Percentiles rank a stretch among this genome's conserved stretches.
Evolutionary conservation across 2,888 invertebrate species (phyloP).

Genomic region (Lamellibrachia satsuma): DNA sequence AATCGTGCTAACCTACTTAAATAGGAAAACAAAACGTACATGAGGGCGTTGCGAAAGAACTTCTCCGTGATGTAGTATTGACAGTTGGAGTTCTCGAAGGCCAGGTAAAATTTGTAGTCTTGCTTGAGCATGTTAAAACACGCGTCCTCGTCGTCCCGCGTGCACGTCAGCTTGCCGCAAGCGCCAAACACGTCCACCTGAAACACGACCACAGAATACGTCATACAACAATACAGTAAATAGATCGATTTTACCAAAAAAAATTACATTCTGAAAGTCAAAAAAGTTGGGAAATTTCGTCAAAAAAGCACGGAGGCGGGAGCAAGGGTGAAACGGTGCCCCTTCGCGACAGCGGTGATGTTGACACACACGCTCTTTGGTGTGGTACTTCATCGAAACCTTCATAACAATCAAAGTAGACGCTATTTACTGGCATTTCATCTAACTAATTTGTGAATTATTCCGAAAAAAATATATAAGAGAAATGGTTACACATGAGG

Average conservation of each 20-base stretch:
- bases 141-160: neutral
- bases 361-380: neutral
- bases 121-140: slow-evolving; percentile 26
- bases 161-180: neutral
- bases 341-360: too few species aligned
- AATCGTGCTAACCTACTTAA: too few species aligned
- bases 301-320: too few species aligned
- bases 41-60: slow-evolving; percentile 27
- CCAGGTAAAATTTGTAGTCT: slow-evolving; percentile 26
- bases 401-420: neutral
- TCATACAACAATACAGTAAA: too few species aligned
- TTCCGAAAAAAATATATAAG: neutral
- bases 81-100: slow-evolving; percentile 28
- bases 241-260: too few species aligned
- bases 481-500: neutral
- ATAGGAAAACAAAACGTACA: slow-evolving; percentile 27
- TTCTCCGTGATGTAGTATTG: slow-evolving; percentile 28
- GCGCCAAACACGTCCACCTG: slow-evolving; percentile 25
- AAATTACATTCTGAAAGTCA: too few species aligned
- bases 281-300: too few species aligned
- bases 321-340: too few species aligned
- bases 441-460: neutral
- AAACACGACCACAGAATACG: neutral
- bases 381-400: neutral
- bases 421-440: neutral